Evolutionary conservation across 2,888 invertebrate species (phyloP), one percentile per base, ranked within the genome.

Genomic region (Nymphalis polychloros): DNA sequence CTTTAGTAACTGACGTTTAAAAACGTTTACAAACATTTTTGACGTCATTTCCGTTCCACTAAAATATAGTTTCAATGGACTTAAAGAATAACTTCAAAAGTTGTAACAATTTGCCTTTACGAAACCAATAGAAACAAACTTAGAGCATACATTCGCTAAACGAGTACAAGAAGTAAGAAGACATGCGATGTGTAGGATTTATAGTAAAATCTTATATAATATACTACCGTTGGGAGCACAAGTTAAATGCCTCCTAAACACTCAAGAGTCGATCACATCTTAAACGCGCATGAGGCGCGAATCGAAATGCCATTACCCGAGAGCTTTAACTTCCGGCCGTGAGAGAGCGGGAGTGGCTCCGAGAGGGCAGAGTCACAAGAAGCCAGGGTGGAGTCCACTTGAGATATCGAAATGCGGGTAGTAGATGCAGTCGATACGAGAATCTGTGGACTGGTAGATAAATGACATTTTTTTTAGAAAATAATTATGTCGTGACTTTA

Each of bases 391-490:
- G 65, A 63, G 69, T 49, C 69, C 72, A 62, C 73, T 73, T 27
- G 41, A 72, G 59, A 59, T 69, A 73, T 73, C 73, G 69, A 73
- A 53, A 72, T 69, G 64, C 69, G 64, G 65, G 65, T 41, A 41
- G 41, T 52, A 27, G 52, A 52, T 52, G 52, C 52, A 10, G 8
- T 19, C 53, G 55, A 41, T 27, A n/a, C 2, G 5, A 23, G 49
- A 23, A 35, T 19, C 35, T 57, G 57, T 57, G 57, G 57, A 57
- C 57, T 57, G 57, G 27, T 16, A 52, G 23, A 41, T 41, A 41
- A 41, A 13, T 41, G 41, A 13, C 41, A 41, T 13, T 13, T 41
- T 41, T 41, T 41, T 41, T 2, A 41, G 4, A 41, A 41, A 41
- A 41, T 4, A 41, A 41, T 41, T 13, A 41, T 13, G 13, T 8